A percentile compares a stretch with the other conserved stretches of the same genome.
Evolutionary conservation across 1,140 invertebrate species (phyloP).

Genomic region (Diachasmimorpha longicaudata): DNA sequence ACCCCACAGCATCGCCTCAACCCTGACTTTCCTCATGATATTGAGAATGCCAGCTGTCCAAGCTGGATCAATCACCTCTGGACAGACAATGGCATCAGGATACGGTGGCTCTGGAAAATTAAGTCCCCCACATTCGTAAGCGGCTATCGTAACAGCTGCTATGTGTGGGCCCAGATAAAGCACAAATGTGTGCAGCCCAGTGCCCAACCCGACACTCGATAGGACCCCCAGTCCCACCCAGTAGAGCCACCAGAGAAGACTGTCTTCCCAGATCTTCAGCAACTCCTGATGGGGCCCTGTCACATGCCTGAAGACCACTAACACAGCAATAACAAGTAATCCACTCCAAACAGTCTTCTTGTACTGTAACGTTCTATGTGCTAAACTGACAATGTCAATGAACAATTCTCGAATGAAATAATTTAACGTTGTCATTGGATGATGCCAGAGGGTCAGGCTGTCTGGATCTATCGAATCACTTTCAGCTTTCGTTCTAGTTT

Average conservation of each 20-base stretch:
- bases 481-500: constrained; percentile 34
- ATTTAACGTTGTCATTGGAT: constrained; percentile 81
- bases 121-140: constrained; percentile 93
- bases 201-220: constrained; percentile 96
- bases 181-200: constrained; percentile 97
- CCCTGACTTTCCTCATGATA: constrained; percentile 95
- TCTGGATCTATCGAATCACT: constrained; percentile 61
- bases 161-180: constrained; percentile 94
- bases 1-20: constrained; percentile 98
- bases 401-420: constrained; percentile 82
- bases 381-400: constrained; percentile 68
- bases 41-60: constrained; percentile 75
- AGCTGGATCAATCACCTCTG: constrained; percentile 66
- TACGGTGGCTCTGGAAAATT: constrained; percentile 94
- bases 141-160: constrained; percentile 95
- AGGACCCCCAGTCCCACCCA: constrained; percentile 96
- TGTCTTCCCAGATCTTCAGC: constrained; percentile 63
- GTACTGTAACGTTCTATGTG: constrained; percentile 58
- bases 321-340: constrained; percentile 53
- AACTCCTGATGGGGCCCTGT: constrained; percentile 68
- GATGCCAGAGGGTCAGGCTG: constrained; percentile 85
- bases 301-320: constrained; percentile 59
- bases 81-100: constrained; percentile 87
- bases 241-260: constrained; percentile 82
- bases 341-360: constrained; percentile 53